Evolutionary conservation across 1,140 invertebrate species (phyloP).

Genomic region (Sycophila sp.): DNA sequence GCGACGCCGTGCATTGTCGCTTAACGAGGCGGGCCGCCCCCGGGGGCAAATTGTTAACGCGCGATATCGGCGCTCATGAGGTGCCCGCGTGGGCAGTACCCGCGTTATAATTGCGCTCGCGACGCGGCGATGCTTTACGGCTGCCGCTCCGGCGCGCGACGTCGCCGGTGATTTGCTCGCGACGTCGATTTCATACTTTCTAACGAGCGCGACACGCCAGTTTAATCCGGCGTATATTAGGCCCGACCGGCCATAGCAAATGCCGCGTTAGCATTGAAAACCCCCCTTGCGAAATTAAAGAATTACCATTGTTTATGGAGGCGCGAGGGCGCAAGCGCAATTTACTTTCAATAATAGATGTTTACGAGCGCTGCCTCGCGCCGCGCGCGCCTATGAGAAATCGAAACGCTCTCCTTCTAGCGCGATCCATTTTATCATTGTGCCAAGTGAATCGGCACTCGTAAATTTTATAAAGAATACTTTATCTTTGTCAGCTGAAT

Average conservation of each 20-base stretch:
- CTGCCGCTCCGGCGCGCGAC: slow-evolving; percentile 43
- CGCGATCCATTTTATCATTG: slow-evolving; percentile 37
- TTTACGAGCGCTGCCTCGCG: slow-evolving; percentile 30
- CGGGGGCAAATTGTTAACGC: slow-evolving; percentile 56
- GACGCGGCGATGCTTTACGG: slow-evolving; percentile 62
- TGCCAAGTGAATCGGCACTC: slow-evolving; percentile 22
- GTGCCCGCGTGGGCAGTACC: slow-evolving; percentile 46
- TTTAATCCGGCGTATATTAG: slow-evolving; percentile 27
- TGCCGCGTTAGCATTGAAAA: slow-evolving; percentile 11
- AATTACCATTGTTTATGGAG: slow-evolving; percentile 36
- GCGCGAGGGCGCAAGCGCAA: neutral
- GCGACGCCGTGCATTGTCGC: slow-evolving; percentile 60
- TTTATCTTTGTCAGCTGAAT: slow-evolving; percentile 33
- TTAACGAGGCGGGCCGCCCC: slow-evolving; percentile 61
- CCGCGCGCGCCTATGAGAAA: slow-evolving; percentile 7
- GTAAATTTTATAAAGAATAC: slow-evolving; percentile 37
- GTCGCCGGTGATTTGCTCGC: slow-evolving; percentile 48
- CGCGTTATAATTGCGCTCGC: slow-evolving; percentile 59
- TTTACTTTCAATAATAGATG: slow-evolving; percentile 37
- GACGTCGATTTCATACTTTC: slow-evolving; percentile 51
- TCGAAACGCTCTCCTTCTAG: slow-evolving; percentile 3
- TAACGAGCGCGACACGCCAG: slow-evolving; percentile 48
- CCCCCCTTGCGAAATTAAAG: slow-evolving; percentile 35
- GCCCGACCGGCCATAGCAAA: neutral
- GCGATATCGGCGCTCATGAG: slow-evolving; percentile 37